Base-by-base conservation (phyloP, 2,888 invertebrate species). In the Oscheius sp. region DNA sequence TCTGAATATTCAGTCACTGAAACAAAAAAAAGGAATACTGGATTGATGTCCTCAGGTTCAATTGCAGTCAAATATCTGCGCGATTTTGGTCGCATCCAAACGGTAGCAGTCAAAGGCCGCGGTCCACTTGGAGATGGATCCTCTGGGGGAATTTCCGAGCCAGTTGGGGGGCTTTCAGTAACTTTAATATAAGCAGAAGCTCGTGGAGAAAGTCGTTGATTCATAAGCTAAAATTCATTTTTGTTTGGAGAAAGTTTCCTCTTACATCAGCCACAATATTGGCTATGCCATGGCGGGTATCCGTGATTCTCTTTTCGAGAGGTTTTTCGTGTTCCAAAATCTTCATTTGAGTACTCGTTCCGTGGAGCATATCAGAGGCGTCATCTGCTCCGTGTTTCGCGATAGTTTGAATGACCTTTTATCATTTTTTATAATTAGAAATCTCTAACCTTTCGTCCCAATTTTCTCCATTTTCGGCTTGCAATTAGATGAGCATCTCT, bases 251-350 rank as follows among this genome's bases (percentile, higher is more conserved):
- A 48, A 4, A 17, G 12, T 3, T n/a, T n/a, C n/a, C 15, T 3
- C 17, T 61, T 61, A 42, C 61, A 29, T 61, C 31, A 2, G 42
- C 42, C 1, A 61, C 61, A 27, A 61, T 45, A 61, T 29, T 42
- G 15, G 45, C 45, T 5, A 61, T 61, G 6, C 45, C 45, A 8
- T 42, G 42, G 23, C 61, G 27, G 2, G 45, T 42, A 8, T 42
- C 45, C 1, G 29, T 42, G 3, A 27, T 3, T 17, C 42, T 15
- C 27, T 61, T 61, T 29, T 61, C 45, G 17, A 15, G 3, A 12
- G 61, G 61, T 31, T 42, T 61, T 12, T 61, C 61, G 3, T 33
- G 17, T n/a, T 55, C 55, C 4, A 61, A n/a, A 23, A 61, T 17
- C 2, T 17, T 25, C 20, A 55, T 37, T 33, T 55, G 33, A n/a